Evolutionary conservation across 2,888 invertebrate genomes (phyloP), one percentile per base, ranked within the genome.

Genomic region (Pegoplata infirma): DNA sequence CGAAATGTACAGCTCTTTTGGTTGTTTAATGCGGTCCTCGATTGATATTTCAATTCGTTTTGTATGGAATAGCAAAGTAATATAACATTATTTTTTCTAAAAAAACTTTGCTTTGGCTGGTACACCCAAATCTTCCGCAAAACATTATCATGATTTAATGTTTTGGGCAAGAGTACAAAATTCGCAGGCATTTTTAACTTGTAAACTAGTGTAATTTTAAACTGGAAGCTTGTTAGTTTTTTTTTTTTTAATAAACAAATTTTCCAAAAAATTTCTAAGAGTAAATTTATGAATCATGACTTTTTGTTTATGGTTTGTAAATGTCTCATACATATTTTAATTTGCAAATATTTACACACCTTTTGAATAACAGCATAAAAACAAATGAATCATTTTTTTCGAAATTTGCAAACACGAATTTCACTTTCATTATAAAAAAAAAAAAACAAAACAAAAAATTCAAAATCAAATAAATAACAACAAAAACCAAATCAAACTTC

Each of bases 391-490:
- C 58, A 58, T 12, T 28, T 55, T 55, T n/a, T 21, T 12, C 3
- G 7, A 5, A 16, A n/a, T 61, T 61, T 46, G 61, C 28, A 46
- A 44, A 25, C 36, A 61, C 16, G n/a, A 53, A 67, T 67, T 67
- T 67, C 67, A 67, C 67, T 67, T 67, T 67, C 67, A 47, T 67
- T 67, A 66, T 46, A 67, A n/a, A n/a, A n/a, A n/a, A n/a, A n/a
- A n/a, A n/a, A n/a, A n/a, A n/a, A n/a, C n/a, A n/a, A n/a, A 67
- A 51, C 16, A 36, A 14, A 17, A 36, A 36, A 36, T 56, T 17
- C 10, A 25, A n/a, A 40, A 40, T 32, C 28, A 25, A n/a, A 28
- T 16, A 46, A 61, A 46, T 47, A 61, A 46, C 46, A 61, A 61
- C 47, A 61, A 61, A 44, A 25, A 17, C 25, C 47, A 14, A 32